phyloP scores from a whole-genome alignment of 2,797 vertebrate genomes.

The Anabacerthia variegaticeps region DNA sequence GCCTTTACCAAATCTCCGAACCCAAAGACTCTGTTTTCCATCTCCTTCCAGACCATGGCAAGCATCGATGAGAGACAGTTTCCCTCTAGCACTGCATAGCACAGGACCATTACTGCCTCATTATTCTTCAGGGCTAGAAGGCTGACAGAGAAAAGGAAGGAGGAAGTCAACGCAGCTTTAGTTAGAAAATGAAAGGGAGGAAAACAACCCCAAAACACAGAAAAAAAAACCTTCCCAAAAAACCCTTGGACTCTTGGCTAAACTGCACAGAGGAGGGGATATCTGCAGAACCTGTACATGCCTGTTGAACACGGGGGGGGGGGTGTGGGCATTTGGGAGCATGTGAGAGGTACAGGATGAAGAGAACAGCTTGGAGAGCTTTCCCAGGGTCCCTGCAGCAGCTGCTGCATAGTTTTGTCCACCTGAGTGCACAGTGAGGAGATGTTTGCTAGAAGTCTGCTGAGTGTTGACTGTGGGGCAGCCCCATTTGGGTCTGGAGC shows the following conservation, averaged over 20 bases:
- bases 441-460: background rate
- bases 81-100: conserved; percentile 69
- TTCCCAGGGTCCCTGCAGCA: background rate
- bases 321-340: background rate
- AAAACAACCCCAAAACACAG: background rate
- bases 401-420: background rate
- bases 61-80: conserved; percentile 58
- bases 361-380: background rate
- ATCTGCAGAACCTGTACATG: background rate
- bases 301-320: background rate
- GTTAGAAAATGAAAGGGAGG: background rate
- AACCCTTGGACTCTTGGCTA: background rate
- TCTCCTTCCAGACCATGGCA: conserved; percentile 70
- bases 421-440: background rate
- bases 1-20: conserved; percentile 66
- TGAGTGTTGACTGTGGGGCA: background rate
- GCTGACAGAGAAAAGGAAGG: conserved; percentile 38
- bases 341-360: background rate
- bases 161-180: background rate
- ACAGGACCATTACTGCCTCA: conserved; percentile 65
- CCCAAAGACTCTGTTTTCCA: conserved; percentile 62
- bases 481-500: background rate
- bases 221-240: background rate
- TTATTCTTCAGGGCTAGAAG: conserved; percentile 62
- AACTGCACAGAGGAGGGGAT: background rate